phyloP scores from a whole-genome alignment of 2,888 invertebrate species.

The Piscicola geometra region DNA sequence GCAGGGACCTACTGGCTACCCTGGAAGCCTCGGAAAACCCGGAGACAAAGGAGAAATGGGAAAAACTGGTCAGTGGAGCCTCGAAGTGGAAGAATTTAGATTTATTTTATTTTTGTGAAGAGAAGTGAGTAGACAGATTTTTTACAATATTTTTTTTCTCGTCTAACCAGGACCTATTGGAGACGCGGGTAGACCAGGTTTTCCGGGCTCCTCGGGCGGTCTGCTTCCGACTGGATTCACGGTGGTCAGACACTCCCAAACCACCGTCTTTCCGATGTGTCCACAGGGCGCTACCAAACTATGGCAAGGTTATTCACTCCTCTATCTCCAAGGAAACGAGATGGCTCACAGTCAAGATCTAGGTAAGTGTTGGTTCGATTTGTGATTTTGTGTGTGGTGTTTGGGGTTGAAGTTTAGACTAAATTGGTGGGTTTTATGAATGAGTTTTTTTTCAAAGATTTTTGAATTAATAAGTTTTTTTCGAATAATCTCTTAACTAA shows the following conservation, averaged over 20 bases:
- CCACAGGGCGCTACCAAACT: conserved; percentile 73
- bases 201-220: conserved; percentile 47
- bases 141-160: no score
- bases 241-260: conserved; percentile 79
- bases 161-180: conserved; percentile 42
- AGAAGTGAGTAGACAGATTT: no score
- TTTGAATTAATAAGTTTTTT: no score
- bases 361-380: conserved; percentile 45
- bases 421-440: no score
- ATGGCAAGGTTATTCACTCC: conserved; percentile 87
- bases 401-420: no score
- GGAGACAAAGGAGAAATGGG: conserved; percentile 41
- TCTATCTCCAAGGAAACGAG: conserved; percentile 86
- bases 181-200: conserved; percentile 42
- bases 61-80: conserved; percentile 38
- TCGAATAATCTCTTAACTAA: no score
- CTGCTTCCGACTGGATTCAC: conserved; percentile 74
- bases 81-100: neutral
- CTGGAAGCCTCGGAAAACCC: conserved; percentile 3
- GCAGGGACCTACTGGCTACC: conserved; percentile 8
- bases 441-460: no score
- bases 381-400: no score
- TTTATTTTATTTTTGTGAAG: no score
- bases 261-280: conserved; percentile 73
- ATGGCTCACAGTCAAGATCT: conserved; percentile 89